Evolutionary conservation across 2,113 vertebrate species (phyloP).

Genomic region (Zapornia atra): DNA sequence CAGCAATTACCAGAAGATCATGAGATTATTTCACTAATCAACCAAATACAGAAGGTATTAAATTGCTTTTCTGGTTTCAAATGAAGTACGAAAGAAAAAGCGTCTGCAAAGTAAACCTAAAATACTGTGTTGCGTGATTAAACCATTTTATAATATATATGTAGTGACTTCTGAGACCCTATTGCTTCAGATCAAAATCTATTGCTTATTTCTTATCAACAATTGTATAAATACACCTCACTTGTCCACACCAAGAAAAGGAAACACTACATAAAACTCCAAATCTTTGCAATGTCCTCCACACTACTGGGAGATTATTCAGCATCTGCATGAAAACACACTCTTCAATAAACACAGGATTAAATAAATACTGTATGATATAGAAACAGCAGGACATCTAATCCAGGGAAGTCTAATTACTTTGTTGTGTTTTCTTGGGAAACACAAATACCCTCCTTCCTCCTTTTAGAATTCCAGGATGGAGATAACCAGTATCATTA

Average conservation of each 20-base stretch:
- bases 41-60: constrained; percentile 7
- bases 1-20: constrained; percentile 16
- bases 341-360: neutral
- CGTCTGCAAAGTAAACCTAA: constrained; percentile 15
- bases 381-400: neutral
- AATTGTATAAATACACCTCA: neutral
- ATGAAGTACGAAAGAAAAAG: neutral
- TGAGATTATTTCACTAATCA: constrained; percentile 10
- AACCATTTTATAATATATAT: neutral
- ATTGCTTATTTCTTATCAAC: neutral
- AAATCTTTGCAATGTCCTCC: neutral
- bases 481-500: neutral
- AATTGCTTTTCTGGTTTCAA: constrained; percentile 29
- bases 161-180: neutral
- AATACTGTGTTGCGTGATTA: neutral
- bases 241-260: neutral
- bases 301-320: neutral
- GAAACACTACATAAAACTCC: neutral
- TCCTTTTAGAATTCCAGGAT: neutral
- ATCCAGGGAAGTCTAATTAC: neutral
- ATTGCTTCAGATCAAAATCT: neutral
- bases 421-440: neutral
- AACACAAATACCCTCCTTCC: neutral
- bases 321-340: constrained; percentile 3
- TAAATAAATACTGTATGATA: constrained; percentile 35